Percentiles rank a stretch among this genome's conserved stretches.
Evolutionary conservation across 2,888 invertebrate species (phyloP).

Genomic region (Lasioglossum zephyrum): DNA sequence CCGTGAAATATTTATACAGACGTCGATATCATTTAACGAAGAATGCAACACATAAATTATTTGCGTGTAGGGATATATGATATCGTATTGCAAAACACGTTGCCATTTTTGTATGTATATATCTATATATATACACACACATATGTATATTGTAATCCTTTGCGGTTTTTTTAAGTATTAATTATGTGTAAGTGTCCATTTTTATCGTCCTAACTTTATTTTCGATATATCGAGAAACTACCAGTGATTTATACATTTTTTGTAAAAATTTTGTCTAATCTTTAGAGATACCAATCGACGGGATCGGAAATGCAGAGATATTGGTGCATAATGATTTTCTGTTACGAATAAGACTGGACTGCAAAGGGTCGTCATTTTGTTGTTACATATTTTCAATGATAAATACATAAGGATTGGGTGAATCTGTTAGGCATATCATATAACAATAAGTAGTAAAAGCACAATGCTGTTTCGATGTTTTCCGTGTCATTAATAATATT

Average conservation of each 20-base stretch:
- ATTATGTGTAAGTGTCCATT: conserved; percentile 7
- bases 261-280: conserved; percentile 8
- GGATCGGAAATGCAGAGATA: conserved; percentile 8
- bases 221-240: conserved; percentile 26
- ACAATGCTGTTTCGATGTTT: conserved; percentile 41
- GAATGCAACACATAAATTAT: conserved; percentile 33
- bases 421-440: conserved; percentile 56
- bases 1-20: conserved; percentile 28
- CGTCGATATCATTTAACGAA: conserved; percentile 2
- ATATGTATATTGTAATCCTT: conserved; percentile 38
- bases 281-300: conserved; percentile 13
- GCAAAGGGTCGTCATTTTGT: conserved; percentile 29
- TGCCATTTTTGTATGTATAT: conserved; percentile 17
- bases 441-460: conserved; percentile 38
- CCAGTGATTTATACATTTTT: conserved; percentile 12
- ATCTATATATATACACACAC: neutral
- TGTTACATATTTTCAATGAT: conserved; percentile 17
- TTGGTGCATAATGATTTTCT: conserved; percentile 16
- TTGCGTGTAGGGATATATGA: conserved; percentile 19
- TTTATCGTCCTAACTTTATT: conserved; percentile 15
- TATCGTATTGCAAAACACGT: conserved; percentile 8
- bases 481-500: conserved; percentile 28
- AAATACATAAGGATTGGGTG: conserved; percentile 36
- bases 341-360: conserved; percentile 29
- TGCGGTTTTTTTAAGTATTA: conserved; percentile 31